Evolutionary conservation across 2,113 vertebrate genomes (phyloP), one percentile per base, ranked within the genome.

Genomic region (Triplophysa siluroides): DNA sequence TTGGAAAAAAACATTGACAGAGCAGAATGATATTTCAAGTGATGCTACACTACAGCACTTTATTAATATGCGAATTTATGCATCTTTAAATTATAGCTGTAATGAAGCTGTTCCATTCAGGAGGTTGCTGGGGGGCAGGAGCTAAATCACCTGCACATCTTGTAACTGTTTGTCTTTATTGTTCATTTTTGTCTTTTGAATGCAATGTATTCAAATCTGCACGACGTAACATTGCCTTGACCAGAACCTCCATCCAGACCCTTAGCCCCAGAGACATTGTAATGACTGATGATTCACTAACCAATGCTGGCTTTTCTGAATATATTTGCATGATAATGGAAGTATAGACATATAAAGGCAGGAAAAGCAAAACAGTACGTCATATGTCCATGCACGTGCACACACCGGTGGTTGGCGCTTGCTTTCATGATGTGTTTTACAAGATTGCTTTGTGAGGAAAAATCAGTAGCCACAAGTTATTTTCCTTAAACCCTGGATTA

Each of bases 271-370:
- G 18, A 41, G 29, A 56, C 54, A 14, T 7, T 72, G 50, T 58
- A 41, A 38, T 26, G 47, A 33, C 29, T 56, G 71, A 73, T 73
- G 33, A 74, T 61, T 61, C 56, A 61, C 52, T 43, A 43, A 61
- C 33, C 54, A 43, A 13, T 24, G 56, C 38, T 73, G 29, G n/a
- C 54, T 1, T 60, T 41, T 11, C 70, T 72, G 26, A 56, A 41
- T 58, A 73, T 23, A 58, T 73, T 41, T 52, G 50, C 69, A 71
- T 54, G 8, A 56, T 12, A 33, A 71, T 13, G 24, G 3, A 12
- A 12, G 14, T 10, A 19, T 54, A 26, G 47, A 72, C 52, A 23
- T 16, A 14, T 33, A 16, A 33, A 54, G 50, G 50, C 50, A 54
- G 18, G 16, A 18, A 54, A 14, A 33, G 8, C 41, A 68, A 33